These are phyloP conservation scores for Probaryconus sp. DNA, from an alignment of 1,140 invertebrate genomes.

Conservation along the genomic window DNA sequence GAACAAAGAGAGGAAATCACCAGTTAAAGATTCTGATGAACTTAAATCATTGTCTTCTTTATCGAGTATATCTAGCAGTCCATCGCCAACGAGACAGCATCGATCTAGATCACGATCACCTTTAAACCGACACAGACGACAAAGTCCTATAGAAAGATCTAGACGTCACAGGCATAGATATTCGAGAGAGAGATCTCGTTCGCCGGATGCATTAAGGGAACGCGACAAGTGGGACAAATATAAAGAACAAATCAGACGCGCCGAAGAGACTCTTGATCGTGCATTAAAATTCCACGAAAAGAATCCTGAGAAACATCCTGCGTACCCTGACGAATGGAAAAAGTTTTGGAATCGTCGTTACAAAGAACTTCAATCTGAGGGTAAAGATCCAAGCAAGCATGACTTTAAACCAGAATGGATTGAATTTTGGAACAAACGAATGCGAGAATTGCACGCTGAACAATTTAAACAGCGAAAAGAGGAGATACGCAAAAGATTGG, in stretches of 20 bases:
- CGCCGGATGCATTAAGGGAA: slow-evolving; percentile 69
- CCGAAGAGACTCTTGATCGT: slow-evolving; percentile 76
- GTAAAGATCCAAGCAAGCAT: slow-evolving; percentile 86
- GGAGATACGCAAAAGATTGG: slow-evolving; percentile 79
- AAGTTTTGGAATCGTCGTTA: slow-evolving; percentile 89
- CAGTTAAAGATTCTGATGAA: slow-evolving; percentile 68
- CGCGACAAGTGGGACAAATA: slow-evolving; percentile 80
- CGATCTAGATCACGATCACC: slow-evolving; percentile 68
- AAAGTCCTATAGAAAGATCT: slow-evolving; percentile 47
- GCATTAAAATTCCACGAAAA: slow-evolving; percentile 85
- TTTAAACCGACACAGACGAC: slow-evolving; percentile 32
- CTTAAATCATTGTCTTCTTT: slow-evolving; percentile 75
- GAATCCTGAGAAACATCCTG: slow-evolving; percentile 90
- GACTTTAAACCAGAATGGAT: slow-evolving; percentile 94
- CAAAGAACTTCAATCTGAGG: slow-evolving; percentile 87
- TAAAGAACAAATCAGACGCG: slow-evolving; percentile 77
- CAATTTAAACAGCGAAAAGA: slow-evolving; percentile 81
- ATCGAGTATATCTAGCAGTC: slow-evolving; percentile 76
- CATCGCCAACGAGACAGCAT: slow-evolving; percentile 64
- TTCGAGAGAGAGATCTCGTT: slow-evolving; percentile 67
- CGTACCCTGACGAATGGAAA: slow-evolving; percentile 92
- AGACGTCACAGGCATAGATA: slow-evolving; percentile 58
- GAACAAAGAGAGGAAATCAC: slow-evolving; percentile 58
- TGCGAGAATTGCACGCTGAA: slow-evolving; percentile 86
- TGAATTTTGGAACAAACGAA: slow-evolving; percentile 87